Evolutionary conservation across 1,140 invertebrate species (phyloP).

Genomic region (Apis florea): DNA sequence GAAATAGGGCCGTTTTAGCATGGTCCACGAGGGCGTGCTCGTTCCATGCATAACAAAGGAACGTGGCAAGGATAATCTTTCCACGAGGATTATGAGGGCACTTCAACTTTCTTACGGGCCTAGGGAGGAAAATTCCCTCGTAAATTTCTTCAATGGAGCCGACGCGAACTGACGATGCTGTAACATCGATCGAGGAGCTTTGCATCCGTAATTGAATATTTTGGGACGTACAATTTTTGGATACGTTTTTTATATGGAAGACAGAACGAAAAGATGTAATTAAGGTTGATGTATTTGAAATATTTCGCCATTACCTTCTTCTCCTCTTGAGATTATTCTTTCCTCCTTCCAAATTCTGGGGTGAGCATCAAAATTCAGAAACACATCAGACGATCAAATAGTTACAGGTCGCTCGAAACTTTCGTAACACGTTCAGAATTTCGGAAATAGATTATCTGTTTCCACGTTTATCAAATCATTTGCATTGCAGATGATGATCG

Average conservation of each 20-base stretch:
- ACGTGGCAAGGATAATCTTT: constrained; percentile 28
- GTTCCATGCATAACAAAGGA: constrained; percentile 45
- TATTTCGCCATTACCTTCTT: too few relatives aligned
- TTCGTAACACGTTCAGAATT: neutral
- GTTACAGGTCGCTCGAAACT: neutral
- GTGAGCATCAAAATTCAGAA: too few relatives aligned
- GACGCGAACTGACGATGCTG: neutral
- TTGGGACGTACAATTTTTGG: too few relatives aligned
- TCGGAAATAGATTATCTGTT: neutral
- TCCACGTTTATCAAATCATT: neutral
- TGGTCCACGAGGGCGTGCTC: constrained; percentile 32
- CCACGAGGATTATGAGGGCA: constrained; percentile 9
- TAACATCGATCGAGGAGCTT: too few relatives aligned
- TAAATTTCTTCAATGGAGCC: constrained; percentile 2
- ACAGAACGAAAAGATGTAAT: too few relatives aligned
- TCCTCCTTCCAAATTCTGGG: too few relatives aligned
- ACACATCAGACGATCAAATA: neutral
- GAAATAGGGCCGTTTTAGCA: constrained; percentile 37
- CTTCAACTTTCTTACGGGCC: constrained; percentile 1
- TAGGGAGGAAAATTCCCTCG: neutral
- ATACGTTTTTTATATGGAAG: too few relatives aligned
- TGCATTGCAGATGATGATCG: neutral
- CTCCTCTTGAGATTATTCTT: too few relatives aligned
- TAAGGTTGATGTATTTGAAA: too few relatives aligned
- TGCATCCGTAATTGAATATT: neutral